These are phyloP conservation scores for Mystacornis crossleyi DNA, from an alignment of 2,113 vertebrate species.

Conservation along the genomic window DNA sequence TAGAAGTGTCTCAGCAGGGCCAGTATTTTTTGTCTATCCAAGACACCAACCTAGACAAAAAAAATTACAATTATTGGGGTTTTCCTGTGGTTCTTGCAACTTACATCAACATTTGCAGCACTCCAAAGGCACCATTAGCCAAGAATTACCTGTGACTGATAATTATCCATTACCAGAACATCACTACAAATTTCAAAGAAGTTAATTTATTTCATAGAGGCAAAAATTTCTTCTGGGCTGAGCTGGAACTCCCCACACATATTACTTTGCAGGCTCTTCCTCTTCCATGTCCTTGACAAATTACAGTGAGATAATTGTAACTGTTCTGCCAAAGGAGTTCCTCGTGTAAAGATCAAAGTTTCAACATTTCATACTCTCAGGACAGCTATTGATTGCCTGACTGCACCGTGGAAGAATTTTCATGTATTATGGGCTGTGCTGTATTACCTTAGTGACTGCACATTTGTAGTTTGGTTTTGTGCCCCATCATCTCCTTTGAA, in stretches of 20 bases:
- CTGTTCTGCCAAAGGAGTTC: background rate
- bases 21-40: constrained; percentile 72
- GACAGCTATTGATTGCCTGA: constrained; percentile 11
- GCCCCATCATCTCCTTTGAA: background rate
- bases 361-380: constrained; percentile 5
- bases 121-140: background rate
- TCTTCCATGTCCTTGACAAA: background rate
- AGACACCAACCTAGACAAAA: constrained; percentile 68
- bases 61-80: background rate
- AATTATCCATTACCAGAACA: constrained; percentile 8
- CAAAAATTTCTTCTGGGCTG: background rate
- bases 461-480: background rate
- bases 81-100: background rate
- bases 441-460: background rate
- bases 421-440: background rate
- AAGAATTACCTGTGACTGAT: background rate
- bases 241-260: background rate
- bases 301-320: background rate
- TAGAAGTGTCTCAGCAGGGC: constrained; percentile 72
- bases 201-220: background rate
- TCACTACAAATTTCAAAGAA: background rate
- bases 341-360: constrained; percentile 44
- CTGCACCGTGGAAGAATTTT: background rate
- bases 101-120: background rate
- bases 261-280: background rate